These are phyloP conservation scores for Arvicanthis niloticus DNA, from an alignment of 2,113 vertebrate species.

Conservation along the genomic window DNA sequence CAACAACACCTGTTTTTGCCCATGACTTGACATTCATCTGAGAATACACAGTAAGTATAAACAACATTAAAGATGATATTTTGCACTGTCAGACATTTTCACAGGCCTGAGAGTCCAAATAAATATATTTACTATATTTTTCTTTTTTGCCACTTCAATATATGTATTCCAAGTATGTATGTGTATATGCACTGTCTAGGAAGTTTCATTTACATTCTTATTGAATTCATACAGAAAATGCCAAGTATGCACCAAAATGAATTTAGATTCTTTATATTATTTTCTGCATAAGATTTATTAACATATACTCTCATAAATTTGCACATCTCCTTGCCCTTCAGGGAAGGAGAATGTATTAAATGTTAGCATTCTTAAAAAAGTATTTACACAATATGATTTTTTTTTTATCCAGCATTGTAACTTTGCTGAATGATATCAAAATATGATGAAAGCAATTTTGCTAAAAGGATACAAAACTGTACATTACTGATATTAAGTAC, in stretches of 20 bases:
- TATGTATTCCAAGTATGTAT: background rate
- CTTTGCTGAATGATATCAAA: background rate
- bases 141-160: slow-evolving; percentile 8
- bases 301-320: slow-evolving; percentile 19
- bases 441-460: slow-evolving; percentile 19
- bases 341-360: background rate
- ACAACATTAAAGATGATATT: slow-evolving; percentile 43
- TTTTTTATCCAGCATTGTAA: background rate
- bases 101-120: slow-evolving; percentile 42
- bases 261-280: slow-evolving; percentile 44
- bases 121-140: background rate
- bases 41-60: slow-evolving; percentile 32
- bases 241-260: slow-evolving; percentile 44
- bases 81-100: slow-evolving; percentile 51
- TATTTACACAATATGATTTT: background rate
- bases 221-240: slow-evolving; percentile 65
- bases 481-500: slow-evolving; percentile 7
- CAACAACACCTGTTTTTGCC: background rate
- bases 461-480: background rate
- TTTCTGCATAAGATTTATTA: slow-evolving; percentile 50
- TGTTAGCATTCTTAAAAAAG: slow-evolving; percentile 14
- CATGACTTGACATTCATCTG: slow-evolving; percentile 57
- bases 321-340: background rate
- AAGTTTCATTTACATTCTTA: slow-evolving; percentile 75
- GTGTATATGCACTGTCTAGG: background rate